Conservation (phyloP, 2,888 invertebrate species). For the Eupithecia dodoneata region DNA sequence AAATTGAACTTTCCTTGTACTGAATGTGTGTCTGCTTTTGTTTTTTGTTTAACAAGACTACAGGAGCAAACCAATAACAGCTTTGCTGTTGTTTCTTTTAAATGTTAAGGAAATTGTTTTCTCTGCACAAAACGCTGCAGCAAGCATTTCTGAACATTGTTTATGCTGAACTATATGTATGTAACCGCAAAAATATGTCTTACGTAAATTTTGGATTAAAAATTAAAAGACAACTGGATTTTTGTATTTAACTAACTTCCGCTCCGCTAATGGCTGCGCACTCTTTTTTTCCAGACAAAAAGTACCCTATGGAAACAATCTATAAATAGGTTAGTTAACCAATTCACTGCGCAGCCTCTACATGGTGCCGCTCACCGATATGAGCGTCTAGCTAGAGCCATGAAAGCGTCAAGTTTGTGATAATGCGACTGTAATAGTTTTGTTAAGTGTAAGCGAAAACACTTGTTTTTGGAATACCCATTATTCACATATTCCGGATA, state of each 20-base stretch:
- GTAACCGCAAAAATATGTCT: conserved; percentile 82
- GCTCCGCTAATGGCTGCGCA: not conserved
- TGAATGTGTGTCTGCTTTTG: conserved; percentile 64
- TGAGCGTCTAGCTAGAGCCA: too few relatives aligned
- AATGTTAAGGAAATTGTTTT: conserved; percentile 68
- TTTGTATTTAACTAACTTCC: conserved; percentile 42
- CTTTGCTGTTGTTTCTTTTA: conserved; percentile 60
- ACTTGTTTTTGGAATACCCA: not conserved
- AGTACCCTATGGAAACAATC: not conserved
- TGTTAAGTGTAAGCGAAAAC: not conserved
- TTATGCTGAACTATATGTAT: conserved; percentile 83
- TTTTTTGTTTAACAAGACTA: conserved; percentile 64
- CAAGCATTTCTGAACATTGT: conserved; percentile 76
- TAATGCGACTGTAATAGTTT: not conserved
- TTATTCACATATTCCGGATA: too few relatives aligned
- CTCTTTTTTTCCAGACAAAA: not conserved
- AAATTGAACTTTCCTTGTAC: conserved; percentile 67
- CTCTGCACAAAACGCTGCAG: conserved; percentile 70
- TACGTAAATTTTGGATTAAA: conserved; percentile 81
- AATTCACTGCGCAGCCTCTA: too few relatives aligned
- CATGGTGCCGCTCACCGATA: too few relatives aligned
- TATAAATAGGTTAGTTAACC: not conserved
- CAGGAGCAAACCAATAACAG: conserved; percentile 60
- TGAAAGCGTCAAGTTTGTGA: not conserved
- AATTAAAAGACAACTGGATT: conserved; percentile 62